These are phyloP conservation scores for Phrynocephalus versicolor DNA, from an alignment of 2,113 vertebrate species.

Conservation along the genomic window DNA sequence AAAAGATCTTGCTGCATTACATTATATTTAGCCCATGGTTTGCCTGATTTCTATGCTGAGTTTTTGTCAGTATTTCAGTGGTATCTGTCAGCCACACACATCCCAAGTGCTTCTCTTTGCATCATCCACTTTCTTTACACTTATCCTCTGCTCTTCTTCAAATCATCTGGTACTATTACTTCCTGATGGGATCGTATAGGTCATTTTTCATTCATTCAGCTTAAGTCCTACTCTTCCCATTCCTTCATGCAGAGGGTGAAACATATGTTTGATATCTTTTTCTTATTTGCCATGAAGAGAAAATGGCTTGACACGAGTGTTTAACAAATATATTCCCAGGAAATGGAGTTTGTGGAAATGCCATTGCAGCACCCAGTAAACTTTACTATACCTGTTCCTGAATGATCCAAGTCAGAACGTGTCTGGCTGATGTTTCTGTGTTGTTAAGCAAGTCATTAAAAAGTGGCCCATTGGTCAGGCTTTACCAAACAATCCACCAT, in stretches of 20 bases:
- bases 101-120: constrained; percentile 28
- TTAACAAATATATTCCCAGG: constrained; percentile 32
- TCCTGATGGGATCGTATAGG: constrained; percentile 34
- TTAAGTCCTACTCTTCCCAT: constrained; percentile 20
- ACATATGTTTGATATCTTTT: constrained; percentile 34
- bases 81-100: constrained; percentile 21
- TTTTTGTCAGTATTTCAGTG: constrained; percentile 21
- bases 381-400: not conserved
- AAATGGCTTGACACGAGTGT: constrained; percentile 30
- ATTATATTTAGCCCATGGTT: constrained; percentile 4
- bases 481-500: no score
- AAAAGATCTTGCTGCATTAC: not conserved
- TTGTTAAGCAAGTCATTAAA: no score
- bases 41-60: constrained; percentile 24
- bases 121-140: constrained; percentile 22
- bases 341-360: not conserved
- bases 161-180: constrained; percentile 31
- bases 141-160: constrained; percentile 30
- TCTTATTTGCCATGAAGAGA: constrained; percentile 27
- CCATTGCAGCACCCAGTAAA: not conserved
- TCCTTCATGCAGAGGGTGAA: constrained; percentile 14
- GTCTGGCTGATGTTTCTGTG: no score
- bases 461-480: no score
- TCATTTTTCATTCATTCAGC: constrained; percentile 38
- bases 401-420: not conserved